Percentiles rank a stretch among this genome's conserved stretches.
Conservation (phyloP, 1,140 invertebrate species). For the Drosophila insularis region DNA sequence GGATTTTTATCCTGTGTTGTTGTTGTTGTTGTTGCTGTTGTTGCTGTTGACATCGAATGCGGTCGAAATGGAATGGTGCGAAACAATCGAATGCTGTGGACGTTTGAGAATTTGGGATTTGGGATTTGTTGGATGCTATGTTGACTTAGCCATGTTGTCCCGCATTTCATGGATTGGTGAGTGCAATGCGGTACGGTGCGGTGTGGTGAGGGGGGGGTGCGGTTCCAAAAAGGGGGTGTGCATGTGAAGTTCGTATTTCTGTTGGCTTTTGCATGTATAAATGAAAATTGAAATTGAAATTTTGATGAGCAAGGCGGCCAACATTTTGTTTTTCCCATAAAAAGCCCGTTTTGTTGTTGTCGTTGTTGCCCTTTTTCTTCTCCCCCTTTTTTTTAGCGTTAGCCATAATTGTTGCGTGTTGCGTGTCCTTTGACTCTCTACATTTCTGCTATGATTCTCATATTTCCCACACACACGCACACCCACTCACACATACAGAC, state of each 20-base stretch:
- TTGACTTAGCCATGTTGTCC: slow-evolving; percentile 6
- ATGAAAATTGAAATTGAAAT: slow-evolving; percentile 50
- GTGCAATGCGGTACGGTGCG: neutral
- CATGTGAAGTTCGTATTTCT: neutral
- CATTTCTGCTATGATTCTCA: slow-evolving; percentile 19
- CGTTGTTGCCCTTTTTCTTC: neutral
- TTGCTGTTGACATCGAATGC: slow-evolving; percentile 40
- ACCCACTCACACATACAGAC: neutral
- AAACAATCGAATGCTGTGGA: slow-evolving; percentile 29
- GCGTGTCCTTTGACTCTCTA: slow-evolving; percentile 4
- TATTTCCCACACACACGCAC: slow-evolving; percentile 16
- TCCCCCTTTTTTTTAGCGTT: neutral
- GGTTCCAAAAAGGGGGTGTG: neutral
- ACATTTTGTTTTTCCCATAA: neutral
- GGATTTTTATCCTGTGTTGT: slow-evolving; percentile 16
- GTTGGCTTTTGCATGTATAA: slow-evolving; percentile 34
- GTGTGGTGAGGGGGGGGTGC: slow-evolving; percentile 9
- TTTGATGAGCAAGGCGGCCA: slow-evolving; percentile 23
- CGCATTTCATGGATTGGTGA: neutral
- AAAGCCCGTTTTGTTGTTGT: neutral
- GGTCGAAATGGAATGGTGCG: slow-evolving; percentile 26
- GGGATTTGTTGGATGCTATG: slow-evolving; percentile 4
- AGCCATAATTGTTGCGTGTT: neutral
- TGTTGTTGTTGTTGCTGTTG: slow-evolving; percentile 23
- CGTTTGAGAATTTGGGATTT: slow-evolving; percentile 33